Conservation (phyloP, 2,113 vertebrate genomes). For the Scophthalmus maximus region DNA sequence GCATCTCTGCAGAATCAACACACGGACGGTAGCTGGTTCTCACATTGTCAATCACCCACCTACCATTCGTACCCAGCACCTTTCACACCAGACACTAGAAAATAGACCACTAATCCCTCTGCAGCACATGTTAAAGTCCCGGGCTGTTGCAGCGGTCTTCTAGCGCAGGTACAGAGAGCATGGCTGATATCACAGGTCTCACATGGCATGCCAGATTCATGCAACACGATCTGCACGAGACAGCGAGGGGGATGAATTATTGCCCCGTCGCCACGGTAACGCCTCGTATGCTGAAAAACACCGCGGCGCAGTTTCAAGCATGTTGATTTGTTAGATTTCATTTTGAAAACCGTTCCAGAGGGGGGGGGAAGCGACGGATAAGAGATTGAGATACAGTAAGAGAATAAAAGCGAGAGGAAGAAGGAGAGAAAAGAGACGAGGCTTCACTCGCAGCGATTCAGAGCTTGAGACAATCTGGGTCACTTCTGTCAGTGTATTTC, state of each 20-base stretch:
- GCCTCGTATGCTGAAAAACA: conserved; percentile 65
- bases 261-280: conserved; percentile 79
- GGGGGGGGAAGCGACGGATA: conserved; percentile 15
- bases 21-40: conserved; percentile 1
- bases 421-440: conserved; percentile 17
- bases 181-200: conserved; percentile 40
- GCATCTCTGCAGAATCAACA: conserved; percentile 27
- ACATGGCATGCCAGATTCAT: conserved; percentile 70
- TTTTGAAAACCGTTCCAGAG: conserved; percentile 58
- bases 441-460: conserved; percentile 56
- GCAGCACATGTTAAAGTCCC: not conserved
- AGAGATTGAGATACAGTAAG: conserved; percentile 35
- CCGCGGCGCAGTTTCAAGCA: conserved; percentile 60
- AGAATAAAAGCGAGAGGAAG: conserved; percentile 23
- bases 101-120: conserved; percentile 10
- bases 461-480: conserved; percentile 72
- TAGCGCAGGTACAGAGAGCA: conserved; percentile 33
- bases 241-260: conserved; percentile 71
- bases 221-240: conserved; percentile 61
- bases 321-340: conserved; percentile 72
- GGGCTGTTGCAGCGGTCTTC: conserved; percentile 19
- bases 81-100: conserved; percentile 7
- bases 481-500: conserved; percentile 69
- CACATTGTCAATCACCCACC: conserved; percentile 34
- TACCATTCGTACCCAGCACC: conserved; percentile 13